Evolutionary conservation across 37 sponge, comb jelly and placozoan genomes (phyloP), one percentile per base, ranked within the genome.

Genomic region (Chondrilla cf. caribensis): DNA sequence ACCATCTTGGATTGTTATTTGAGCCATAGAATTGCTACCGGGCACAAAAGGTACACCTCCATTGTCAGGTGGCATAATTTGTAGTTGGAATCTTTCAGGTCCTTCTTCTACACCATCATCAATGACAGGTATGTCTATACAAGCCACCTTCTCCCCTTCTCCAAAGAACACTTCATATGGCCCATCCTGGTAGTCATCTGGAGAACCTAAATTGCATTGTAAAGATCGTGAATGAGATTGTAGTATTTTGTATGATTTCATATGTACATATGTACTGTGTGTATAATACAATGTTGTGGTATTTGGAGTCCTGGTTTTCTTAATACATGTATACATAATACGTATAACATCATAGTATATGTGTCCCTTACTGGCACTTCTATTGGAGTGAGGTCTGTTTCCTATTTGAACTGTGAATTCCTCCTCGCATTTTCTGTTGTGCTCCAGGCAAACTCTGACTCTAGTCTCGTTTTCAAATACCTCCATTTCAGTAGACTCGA

Each of bases 21-120:
- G 41, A 70, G 37, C 37, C 40, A 8, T 37, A 15, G 5, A n/a
- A 39, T 21, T 60, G 1, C n/a, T 0, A 24, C 43, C 43, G 14
- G 42, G 6, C 28, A 22, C 11, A 0, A 62, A 68, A 14, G 51
- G 51, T 47, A 11, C 9, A 11, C 51, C 51, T 14, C 51, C 51
- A 47, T 24, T 5, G 0, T 22, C 59, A 8, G 54, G 7, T 41
- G 67, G 64, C 54, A 51, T 51, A 0, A 78, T 24, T 36, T 47
- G 44, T 28, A 87, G 55, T 19, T 21, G 41, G 38, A 89, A 89
- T 0, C 14, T 9, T 38, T 89, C 89, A 32, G 47, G 47, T 36
- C 15, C 26, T 47, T 89, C 89, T 14, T 32, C 37, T 39, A 7
- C 32, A 11, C 14, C 65, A 39, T 89, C 89, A 76, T 89, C 57